Evolutionary conservation across 2,888 invertebrate genomes (phyloP).

Genomic region (Caenorhabditis becei): DNA sequence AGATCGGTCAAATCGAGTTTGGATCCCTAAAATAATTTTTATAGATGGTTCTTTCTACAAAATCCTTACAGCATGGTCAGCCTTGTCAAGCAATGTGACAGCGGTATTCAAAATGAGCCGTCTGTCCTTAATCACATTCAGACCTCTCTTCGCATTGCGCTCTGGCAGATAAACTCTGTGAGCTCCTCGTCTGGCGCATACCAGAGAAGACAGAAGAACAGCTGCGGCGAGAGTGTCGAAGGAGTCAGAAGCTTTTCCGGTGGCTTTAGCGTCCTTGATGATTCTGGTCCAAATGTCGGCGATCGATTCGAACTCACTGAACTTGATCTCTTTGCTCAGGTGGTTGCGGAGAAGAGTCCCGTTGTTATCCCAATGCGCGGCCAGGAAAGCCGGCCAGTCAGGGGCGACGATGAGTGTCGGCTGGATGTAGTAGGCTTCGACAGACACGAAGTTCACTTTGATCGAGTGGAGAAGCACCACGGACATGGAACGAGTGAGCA

Average conservation of each 20-base stretch:
- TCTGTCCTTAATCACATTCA: slow-evolving; percentile 69
- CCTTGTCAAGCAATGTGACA: slow-evolving; percentile 64
- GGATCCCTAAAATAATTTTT: slow-evolving; percentile 1
- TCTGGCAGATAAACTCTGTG: slow-evolving; percentile 65
- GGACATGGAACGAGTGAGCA: slow-evolving; percentile 72
- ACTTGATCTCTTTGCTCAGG: slow-evolving; percentile 57
- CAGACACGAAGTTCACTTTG: slow-evolving; percentile 77
- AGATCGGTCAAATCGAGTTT: slow-evolving; percentile 73
- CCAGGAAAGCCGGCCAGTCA: slow-evolving; percentile 73
- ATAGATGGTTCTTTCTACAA: neutral
- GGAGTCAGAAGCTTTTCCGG: slow-evolving; percentile 63
- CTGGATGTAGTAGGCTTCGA: slow-evolving; percentile 75
- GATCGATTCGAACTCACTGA: slow-evolving; percentile 50
- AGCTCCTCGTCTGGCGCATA: slow-evolving; percentile 71
- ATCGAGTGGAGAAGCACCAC: slow-evolving; percentile 77
- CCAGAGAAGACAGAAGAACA: slow-evolving; percentile 74
- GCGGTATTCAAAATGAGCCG: slow-evolving; percentile 71
- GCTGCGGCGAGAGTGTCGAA: slow-evolving; percentile 77
- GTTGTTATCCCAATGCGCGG: slow-evolving; percentile 73
- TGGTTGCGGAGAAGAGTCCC: slow-evolving; percentile 53
- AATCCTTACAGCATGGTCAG: slow-evolving; percentile 52
- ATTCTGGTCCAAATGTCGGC: slow-evolving; percentile 75
- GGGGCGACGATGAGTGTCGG: slow-evolving; percentile 62
- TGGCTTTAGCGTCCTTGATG: slow-evolving; percentile 67
- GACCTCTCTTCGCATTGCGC: slow-evolving; percentile 67